These are phyloP conservation scores for Mythimna albipuncta DNA, from an alignment of 2,888 invertebrate species.

Conservation along the genomic window DNA sequence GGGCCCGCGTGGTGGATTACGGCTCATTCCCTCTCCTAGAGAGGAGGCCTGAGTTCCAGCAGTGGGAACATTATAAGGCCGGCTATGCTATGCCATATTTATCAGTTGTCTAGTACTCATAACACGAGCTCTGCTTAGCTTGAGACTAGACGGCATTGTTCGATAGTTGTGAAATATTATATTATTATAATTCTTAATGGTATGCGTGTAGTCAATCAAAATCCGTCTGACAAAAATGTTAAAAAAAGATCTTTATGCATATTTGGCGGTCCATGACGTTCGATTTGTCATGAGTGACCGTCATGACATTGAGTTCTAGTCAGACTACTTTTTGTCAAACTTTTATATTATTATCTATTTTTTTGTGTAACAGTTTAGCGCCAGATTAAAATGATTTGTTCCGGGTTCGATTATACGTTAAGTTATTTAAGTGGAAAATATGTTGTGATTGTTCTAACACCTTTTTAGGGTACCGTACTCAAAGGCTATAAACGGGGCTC, in stretches of 20 bases:
- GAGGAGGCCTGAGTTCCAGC: too few species aligned
- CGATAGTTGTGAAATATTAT: too few species aligned
- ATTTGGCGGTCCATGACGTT: conserved; percentile 1
- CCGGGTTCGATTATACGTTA: conserved; percentile 41
- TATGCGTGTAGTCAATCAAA: neutral
- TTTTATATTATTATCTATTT: conserved; percentile 24
- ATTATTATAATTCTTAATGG: too few species aligned
- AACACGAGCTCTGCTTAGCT: too few species aligned
- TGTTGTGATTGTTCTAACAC: neutral
- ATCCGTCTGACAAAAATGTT: neutral
- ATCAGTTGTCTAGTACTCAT: too few species aligned
- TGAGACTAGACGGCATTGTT: too few species aligned
- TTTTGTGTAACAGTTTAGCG: conserved; percentile 33
- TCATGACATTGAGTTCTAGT: conserved; percentile 27
- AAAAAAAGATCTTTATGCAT: neutral
- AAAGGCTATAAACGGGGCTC: too few species aligned
- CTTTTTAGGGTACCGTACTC: neutral
- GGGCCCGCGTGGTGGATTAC: too few species aligned
- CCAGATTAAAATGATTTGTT: conserved; percentile 38
- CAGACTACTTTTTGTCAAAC: conserved; percentile 32
- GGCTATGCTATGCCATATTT: too few species aligned
- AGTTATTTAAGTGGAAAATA: conserved; percentile 3
- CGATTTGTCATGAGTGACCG: conserved; percentile 15
- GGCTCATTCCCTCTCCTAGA: too few species aligned
- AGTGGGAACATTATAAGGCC: too few species aligned